phyloP scores from a whole-genome alignment of 2,113 vertebrate species.

The Phalacrocorax aristotelis region DNA sequence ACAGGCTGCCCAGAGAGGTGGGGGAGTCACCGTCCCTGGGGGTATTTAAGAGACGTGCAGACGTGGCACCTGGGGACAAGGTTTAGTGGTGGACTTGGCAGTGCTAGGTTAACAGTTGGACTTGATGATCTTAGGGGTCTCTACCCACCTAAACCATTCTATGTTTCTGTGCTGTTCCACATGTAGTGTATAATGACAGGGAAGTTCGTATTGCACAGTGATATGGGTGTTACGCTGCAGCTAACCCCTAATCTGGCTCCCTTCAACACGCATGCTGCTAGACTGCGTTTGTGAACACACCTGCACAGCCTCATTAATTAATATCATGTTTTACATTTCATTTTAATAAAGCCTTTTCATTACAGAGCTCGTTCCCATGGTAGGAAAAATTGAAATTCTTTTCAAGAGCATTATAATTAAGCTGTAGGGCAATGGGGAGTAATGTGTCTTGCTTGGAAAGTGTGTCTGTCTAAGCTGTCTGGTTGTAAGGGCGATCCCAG shows the following conservation, averaged over 20 bases:
- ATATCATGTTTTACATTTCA: neutral
- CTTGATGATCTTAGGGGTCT: too few relatives aligned
- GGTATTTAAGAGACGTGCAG: too few relatives aligned
- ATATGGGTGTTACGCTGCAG: neutral
- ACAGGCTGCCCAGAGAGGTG: too few relatives aligned
- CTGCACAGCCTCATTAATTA: constrained; percentile 6
- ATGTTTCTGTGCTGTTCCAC: neutral
- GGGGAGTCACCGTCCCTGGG: too few relatives aligned
- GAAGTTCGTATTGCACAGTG: fast-evolving
- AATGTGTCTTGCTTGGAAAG: neutral
- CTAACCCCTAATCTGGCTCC: neutral
- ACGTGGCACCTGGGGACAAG: too few relatives aligned
- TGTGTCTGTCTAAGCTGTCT: neutral
- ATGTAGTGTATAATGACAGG: neutral
- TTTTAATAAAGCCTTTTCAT: constrained; percentile 54
- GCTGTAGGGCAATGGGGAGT: neutral
- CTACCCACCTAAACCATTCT: too few relatives aligned
- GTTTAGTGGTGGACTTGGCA: too few relatives aligned
- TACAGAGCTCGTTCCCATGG: neutral
- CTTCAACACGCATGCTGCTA: fast-evolving
- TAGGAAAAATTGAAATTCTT: constrained; percentile 28
- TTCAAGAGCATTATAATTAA: neutral
- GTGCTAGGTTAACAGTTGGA: too few relatives aligned
- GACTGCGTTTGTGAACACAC: neutral
- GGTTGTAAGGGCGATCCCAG: neutral